Percentiles rank a stretch among this genome's conserved stretches.
phyloP scores from a whole-genome alignment of 2,888 invertebrate species.

The Cryptus viduatorius region DNA sequence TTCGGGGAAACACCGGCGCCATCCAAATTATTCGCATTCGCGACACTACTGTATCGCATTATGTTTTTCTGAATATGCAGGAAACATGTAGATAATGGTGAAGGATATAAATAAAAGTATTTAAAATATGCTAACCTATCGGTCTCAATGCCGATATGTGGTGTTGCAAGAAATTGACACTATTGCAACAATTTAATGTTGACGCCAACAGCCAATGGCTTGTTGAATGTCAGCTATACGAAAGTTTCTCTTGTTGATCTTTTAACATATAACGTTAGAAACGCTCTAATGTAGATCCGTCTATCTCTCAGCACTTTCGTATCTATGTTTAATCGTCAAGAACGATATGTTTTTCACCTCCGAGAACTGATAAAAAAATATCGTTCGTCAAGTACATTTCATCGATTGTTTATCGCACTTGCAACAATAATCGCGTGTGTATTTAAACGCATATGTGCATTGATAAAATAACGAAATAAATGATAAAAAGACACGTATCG shows the following conservation, averaged over 20 bases:
- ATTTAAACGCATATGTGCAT: not conserved
- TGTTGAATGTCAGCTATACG: not conserved
- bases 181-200: not conserved
- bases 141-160: not conserved
- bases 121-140: too few relatives aligned
- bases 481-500: not conserved
- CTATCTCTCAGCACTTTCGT: not conserved
- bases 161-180: not conserved
- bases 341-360: not conserved
- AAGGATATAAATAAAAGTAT: not conserved
- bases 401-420: conserved; percentile 5
- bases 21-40: not conserved
- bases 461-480: not conserved
- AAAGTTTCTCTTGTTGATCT: not conserved
- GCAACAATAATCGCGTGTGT: not conserved
- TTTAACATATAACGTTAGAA: not conserved
- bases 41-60: not conserved
- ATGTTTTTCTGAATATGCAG: not conserved
- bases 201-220: not conserved
- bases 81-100: not conserved
- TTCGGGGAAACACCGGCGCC: not conserved
- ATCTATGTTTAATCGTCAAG: not conserved
- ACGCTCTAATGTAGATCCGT: not conserved
- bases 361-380: conserved; percentile 3
- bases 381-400: not conserved